These are phyloP conservation scores for Nerophis lumbriciformis DNA, from an alignment of 2,113 vertebrate species.

Conservation along the genomic window DNA sequence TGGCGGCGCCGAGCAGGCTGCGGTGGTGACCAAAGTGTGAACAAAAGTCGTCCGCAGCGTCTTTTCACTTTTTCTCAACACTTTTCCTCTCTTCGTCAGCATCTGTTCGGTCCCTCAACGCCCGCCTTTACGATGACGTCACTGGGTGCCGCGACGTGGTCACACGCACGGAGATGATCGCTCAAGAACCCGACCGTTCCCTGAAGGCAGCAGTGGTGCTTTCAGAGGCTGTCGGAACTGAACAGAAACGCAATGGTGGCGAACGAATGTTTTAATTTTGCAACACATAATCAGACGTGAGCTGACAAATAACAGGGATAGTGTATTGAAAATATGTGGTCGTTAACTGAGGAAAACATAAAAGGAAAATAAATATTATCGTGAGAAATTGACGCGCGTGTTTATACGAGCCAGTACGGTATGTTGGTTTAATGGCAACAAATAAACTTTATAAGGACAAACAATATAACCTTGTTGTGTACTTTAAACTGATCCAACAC, in stretches of 20 bases:
- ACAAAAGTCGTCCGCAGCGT: constrained; percentile 15
- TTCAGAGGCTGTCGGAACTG: constrained; percentile 11
- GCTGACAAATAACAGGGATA: background rate
- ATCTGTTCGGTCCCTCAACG: constrained; percentile 26
- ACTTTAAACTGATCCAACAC: background rate
- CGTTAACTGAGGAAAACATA: no score
- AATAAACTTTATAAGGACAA: no score
- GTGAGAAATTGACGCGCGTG: background rate
- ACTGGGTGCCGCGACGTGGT: constrained; percentile 21
- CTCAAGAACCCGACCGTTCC: background rate
- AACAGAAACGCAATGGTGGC: background rate
- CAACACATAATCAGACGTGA: background rate
- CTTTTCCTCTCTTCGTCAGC: constrained; percentile 43
- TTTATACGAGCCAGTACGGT: background rate
- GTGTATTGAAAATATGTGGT: background rate
- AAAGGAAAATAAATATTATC: background rate
- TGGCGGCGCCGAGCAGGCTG: constrained; percentile 8
- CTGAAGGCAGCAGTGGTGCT: background rate
- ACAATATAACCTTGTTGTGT: background rate
- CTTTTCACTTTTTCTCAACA: constrained; percentile 8
- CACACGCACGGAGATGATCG: background rate
- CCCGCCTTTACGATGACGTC: constrained; percentile 44
- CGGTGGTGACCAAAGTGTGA: background rate
- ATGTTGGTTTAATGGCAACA: background rate
- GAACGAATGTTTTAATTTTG: background rate